These are phyloP conservation scores for Ceraclea dissimilis DNA, from an alignment of 2,888 invertebrate species.

Conservation along the genomic window DNA sequence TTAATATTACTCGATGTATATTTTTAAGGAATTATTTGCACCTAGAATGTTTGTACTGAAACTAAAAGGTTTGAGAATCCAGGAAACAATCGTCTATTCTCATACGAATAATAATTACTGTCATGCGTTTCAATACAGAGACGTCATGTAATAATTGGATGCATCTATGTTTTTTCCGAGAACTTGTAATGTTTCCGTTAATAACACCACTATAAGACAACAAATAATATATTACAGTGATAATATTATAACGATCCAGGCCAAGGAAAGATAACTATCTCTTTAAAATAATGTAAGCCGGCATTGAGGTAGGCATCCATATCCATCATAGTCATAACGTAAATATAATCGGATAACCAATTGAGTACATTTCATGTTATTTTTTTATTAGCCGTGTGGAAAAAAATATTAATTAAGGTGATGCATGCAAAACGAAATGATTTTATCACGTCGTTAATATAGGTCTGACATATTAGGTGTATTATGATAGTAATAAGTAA, in stretches of 20 bases:
- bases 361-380: not conserved
- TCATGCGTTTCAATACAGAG: too few relatives aligned
- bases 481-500: too few relatives aligned
- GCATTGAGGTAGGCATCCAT: conserved; percentile 5
- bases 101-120: too few relatives aligned
- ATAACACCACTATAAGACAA: too few relatives aligned
- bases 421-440: conserved; percentile 2
- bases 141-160: too few relatives aligned
- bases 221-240: not conserved
- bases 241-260: conserved; percentile 8
- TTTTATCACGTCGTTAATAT: not conserved
- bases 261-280: conserved; percentile 16
- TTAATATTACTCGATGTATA: too few relatives aligned
- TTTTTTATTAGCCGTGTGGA: not conserved
- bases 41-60: too few relatives aligned
- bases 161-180: too few relatives aligned
- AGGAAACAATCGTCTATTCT: too few relatives aligned
- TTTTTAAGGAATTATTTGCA: too few relatives aligned
- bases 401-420: conserved; percentile 3
- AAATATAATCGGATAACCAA: conserved; percentile 3
- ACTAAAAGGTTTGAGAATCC: too few relatives aligned
- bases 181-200: too few relatives aligned
- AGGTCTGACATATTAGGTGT: not conserved
- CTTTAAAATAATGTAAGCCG: conserved; percentile 3
- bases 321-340: not conserved